Evolutionary conservation across 2,888 invertebrate species (phyloP), one percentile per base, ranked within the genome.

Genomic region (Anthophora plumipes): DNA sequence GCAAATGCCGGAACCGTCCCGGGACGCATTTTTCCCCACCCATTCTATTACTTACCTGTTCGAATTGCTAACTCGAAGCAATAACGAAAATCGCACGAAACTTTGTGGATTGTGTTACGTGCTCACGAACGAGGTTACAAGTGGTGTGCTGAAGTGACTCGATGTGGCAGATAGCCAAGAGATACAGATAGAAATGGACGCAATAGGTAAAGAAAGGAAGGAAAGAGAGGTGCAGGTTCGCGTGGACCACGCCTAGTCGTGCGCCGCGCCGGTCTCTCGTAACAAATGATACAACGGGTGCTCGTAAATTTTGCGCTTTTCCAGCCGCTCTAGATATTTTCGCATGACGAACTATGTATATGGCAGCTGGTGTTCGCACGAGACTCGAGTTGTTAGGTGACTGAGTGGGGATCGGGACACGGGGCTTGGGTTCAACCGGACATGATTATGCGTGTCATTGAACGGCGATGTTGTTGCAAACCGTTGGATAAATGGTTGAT

Each of bases 241-340:
- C 84, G 60, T 77, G 83, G 82, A 88, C 91, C 91, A 90, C 91
- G 88, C 91, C 91, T 90, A 88, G 91, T 90, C 88, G 89, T 84
- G 85, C 84, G 86, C 88, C 83, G 85, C 84, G 86, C 88, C 83
- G 71, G 71, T 87, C 85, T 85, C 87, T 77, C 71, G 70, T 78
- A 61, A 46, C 71, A 41, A 72, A 79, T 60, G 60, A 85, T 81
- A 20, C 80, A 88, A 76, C 85, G 86, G 83, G 83, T 88, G 85
- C 14, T 61, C 57, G 39, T 77, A 71, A 84, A 80, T 75, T 76
- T 69, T 20, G 37, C 43, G 52, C 31, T 55, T 50, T 77, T 69
- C 71, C 59, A 46, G n/a, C 31, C 25, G 64, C n/a, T 69, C 50
- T 14, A 22, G n/a, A 63, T 77, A 59, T 59, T 70, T 67, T 73